Evolutionary conservation across 2,888 invertebrate genomes (phyloP).

Genomic region (Pterostichus niger): DNA sequence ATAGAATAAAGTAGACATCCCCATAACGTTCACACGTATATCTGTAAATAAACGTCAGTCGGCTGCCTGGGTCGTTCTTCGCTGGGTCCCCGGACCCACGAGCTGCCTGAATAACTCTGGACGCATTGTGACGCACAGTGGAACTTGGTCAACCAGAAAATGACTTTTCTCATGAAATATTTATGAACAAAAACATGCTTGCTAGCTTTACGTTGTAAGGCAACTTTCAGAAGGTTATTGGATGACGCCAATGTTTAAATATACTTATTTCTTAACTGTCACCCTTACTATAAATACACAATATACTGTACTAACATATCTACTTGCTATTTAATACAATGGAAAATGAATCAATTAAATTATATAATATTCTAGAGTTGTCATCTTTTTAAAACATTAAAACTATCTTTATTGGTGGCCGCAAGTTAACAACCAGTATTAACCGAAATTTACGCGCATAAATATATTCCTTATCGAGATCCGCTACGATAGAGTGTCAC

Average conservation of each 20-base stretch:
- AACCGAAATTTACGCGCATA: too few species aligned
- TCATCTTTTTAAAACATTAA: too few species aligned
- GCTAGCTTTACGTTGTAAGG: slow-evolving; percentile 3
- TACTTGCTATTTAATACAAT: not conserved
- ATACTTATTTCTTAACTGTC: slow-evolving; percentile 25
- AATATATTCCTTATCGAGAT: too few species aligned
- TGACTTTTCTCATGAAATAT: slow-evolving; percentile 66
- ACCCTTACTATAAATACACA: not conserved
- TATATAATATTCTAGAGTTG: too few species aligned
- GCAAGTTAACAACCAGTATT: too few species aligned
- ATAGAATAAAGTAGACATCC: not conserved
- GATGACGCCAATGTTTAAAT: slow-evolving; percentile 12
- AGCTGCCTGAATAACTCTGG: slow-evolving; percentile 30
- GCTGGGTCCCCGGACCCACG: not conserved
- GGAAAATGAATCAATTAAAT: too few species aligned
- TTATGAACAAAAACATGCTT: slow-evolving; percentile 58
- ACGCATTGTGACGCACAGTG: slow-evolving; percentile 24
- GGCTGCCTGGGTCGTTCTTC: not conserved
- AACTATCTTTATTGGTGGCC: too few species aligned
- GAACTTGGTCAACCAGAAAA: slow-evolving; percentile 62
- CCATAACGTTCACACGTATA: slow-evolving; percentile 46
- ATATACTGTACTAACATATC: not conserved
- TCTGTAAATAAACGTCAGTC: slow-evolving; percentile 62
- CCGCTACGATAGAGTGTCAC: too few species aligned
- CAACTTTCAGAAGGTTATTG: slow-evolving; percentile 30